These are phyloP conservation scores for Dendrolimus houi DNA, from an alignment of 2,888 invertebrate genomes.

Conservation along the genomic window DNA sequence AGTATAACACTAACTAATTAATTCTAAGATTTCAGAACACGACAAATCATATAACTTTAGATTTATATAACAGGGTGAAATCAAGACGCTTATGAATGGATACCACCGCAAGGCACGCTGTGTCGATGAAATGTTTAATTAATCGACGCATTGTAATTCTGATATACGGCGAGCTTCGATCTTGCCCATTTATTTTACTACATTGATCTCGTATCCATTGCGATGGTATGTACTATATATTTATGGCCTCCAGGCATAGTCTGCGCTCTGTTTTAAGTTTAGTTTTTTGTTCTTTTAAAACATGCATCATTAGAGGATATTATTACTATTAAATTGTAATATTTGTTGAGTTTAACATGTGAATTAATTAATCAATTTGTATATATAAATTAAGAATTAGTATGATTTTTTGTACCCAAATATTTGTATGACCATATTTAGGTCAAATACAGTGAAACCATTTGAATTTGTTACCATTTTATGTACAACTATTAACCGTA, in stretches of 20 bases:
- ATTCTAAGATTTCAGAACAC: not conserved
- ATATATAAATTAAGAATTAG: too few relatives aligned
- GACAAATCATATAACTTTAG: not conserved
- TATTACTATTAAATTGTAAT: too few relatives aligned
- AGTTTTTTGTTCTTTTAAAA: too few relatives aligned
- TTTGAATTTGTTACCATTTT: too few relatives aligned
- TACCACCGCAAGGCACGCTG: conserved; percentile 10
- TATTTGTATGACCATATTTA: too few relatives aligned
- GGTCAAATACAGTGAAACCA: too few relatives aligned
- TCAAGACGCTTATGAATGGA: conserved; percentile 9
- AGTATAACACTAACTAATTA: not conserved
- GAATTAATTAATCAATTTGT: too few relatives aligned
- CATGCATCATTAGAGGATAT: too few relatives aligned
- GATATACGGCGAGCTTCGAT: not conserved
- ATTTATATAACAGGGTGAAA: not conserved
- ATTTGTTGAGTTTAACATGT: too few relatives aligned
- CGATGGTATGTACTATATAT: not conserved
- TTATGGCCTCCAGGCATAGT: not conserved
- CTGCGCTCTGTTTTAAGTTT: not conserved
- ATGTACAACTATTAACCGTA: too few relatives aligned
- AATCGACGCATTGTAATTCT: conserved; percentile 10
- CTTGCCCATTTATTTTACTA: conserved; percentile 1
- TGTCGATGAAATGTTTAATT: conserved; percentile 11
- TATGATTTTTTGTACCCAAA: too few relatives aligned
- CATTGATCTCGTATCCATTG: conserved; percentile 8